These are phyloP conservation scores for Lithodes maja DNA, from an alignment of 2,888 invertebrate genomes.

Conservation along the genomic window DNA sequence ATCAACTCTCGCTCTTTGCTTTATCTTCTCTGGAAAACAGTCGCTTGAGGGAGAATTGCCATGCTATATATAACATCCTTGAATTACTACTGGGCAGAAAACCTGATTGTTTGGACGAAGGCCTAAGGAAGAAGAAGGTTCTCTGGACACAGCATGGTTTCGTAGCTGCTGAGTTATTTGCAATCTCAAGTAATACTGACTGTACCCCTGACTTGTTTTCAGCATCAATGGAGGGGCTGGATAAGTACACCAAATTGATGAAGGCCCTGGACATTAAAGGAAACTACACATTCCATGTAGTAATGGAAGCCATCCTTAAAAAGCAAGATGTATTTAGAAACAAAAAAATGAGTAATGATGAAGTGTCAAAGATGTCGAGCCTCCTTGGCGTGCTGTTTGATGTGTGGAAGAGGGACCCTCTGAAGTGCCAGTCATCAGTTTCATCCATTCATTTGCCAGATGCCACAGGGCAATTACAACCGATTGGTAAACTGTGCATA, in stretches of 20 bases:
- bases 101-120: neutral
- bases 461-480: neutral
- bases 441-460: constrained; percentile 33
- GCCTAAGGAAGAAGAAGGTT: constrained; percentile 15
- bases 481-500: constrained; percentile 27
- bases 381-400: constrained; percentile 34
- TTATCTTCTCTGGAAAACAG: neutral
- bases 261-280: constrained; percentile 6
- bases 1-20: neutral
- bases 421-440: neutral
- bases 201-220: constrained; percentile 48
- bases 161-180: constrained; percentile 23
- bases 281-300: neutral
- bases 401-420: neutral
- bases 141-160: constrained; percentile 33
- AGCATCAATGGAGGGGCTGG: constrained; percentile 25
- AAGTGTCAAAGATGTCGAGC: constrained; percentile 39
- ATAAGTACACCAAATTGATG: constrained; percentile 24
- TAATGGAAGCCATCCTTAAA: constrained; percentile 8
- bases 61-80: constrained; percentile 29
- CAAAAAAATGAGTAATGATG: neutral
- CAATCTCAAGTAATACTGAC: neutral
- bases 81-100: constrained; percentile 1
- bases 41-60: neutral
- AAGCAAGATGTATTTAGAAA: constrained; percentile 12